These are phyloP conservation scores for Drosophila greeni DNA, from an alignment of 2,888 invertebrate genomes.

Conservation along the genomic window DNA sequence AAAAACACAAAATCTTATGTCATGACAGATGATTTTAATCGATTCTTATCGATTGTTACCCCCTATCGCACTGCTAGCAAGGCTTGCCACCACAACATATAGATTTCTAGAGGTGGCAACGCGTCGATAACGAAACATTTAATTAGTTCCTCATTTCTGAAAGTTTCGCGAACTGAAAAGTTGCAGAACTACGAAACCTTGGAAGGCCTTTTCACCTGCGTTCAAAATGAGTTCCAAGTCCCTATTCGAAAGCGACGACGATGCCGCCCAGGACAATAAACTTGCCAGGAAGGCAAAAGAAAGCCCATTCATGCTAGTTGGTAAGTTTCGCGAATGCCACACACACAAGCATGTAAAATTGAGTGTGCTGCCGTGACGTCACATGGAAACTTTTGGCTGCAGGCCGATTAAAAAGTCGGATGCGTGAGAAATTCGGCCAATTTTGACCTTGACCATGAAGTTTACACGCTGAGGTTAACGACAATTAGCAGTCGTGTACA, in stretches of 20 bases:
- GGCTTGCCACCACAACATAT: neutral
- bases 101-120: neutral
- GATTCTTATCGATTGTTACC: neutral
- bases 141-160: neutral
- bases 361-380: constrained; percentile 38
- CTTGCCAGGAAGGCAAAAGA: constrained; percentile 85
- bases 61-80: neutral
- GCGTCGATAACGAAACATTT: neutral
- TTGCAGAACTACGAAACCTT: constrained; percentile 1
- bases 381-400: constrained; percentile 39
- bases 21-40: constrained; percentile 33
- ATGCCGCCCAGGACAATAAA: constrained; percentile 76
- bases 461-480: constrained; percentile 13
- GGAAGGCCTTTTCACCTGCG: constrained; percentile 8
- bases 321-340: constrained; percentile 79
- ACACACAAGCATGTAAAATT: constrained; percentile 4
- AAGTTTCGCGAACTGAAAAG: constrained; percentile 24
- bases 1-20: constrained; percentile 60
- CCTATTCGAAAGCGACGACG: constrained; percentile 70
- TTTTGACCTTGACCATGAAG: constrained; percentile 56
- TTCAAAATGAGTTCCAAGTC: constrained; percentile 75
- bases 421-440: constrained; percentile 27
- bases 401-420: neutral
- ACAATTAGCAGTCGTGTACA: neutral
- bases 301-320: constrained; percentile 86